Conservation (phyloP, 2,113 vertebrate species). For the Cheirogaleus medius region DNA sequence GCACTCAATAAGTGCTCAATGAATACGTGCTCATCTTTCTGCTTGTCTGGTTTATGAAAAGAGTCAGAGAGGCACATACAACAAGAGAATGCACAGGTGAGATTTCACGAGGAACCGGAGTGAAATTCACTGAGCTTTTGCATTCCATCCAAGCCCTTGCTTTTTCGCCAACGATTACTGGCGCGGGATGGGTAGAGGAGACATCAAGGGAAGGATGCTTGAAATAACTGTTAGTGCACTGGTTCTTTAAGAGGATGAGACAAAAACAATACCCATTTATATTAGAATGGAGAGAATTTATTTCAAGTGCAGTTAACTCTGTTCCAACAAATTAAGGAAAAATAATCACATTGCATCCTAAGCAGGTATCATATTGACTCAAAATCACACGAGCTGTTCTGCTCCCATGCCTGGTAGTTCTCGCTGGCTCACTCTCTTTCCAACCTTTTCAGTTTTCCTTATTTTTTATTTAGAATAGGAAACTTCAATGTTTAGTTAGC, state of each 20-base stretch:
- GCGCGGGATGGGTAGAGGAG: neutral
- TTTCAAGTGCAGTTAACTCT: constrained; percentile 80
- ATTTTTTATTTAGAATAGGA: constrained; percentile 67
- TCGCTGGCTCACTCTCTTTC: neutral
- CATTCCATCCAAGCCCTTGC: neutral
- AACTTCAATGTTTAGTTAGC: constrained; percentile 3
- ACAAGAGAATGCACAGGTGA: neutral
- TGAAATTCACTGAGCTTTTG: neutral
- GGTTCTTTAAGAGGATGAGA: constrained; percentile 56
- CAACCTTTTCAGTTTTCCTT: constrained; percentile 53
- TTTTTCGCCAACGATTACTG: constrained; percentile 32
- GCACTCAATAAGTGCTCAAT: neutral
- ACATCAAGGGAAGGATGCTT: neutral
- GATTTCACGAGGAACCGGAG: neutral
- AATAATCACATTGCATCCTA: constrained; percentile 74
- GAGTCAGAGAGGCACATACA: neutral
- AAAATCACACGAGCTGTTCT: neutral
- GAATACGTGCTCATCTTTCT: neutral
- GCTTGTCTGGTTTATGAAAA: neutral
- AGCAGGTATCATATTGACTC: constrained; percentile 54
- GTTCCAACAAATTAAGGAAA: constrained; percentile 78
- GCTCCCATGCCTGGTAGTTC: neutral
- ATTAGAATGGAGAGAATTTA: constrained; percentile 67
- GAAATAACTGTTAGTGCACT: neutral
- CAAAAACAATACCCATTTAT: constrained; percentile 47